Conservation (phyloP, 2,888 invertebrate species). For the Carcina quercana region DNA sequence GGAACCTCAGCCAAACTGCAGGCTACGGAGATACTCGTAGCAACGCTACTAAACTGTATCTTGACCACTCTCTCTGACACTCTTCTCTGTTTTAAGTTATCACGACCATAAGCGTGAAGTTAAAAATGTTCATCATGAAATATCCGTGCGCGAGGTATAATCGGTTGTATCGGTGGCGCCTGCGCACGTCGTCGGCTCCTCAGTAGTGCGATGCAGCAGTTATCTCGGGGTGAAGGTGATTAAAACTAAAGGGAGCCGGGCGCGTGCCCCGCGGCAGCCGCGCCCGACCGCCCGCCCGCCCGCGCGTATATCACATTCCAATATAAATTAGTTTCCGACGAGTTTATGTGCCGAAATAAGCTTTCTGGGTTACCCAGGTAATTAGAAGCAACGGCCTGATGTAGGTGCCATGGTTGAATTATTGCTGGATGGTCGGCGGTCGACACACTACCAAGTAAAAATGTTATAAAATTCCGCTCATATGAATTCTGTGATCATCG, state of each 20-base stretch:
- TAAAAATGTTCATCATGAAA: too few species aligned
- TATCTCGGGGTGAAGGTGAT: constrained; percentile 34
- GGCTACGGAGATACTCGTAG: too few species aligned
- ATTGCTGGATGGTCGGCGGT: too few species aligned
- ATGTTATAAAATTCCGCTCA: too few species aligned
- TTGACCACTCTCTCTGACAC: too few species aligned
- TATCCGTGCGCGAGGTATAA: too few species aligned
- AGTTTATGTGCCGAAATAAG: constrained; percentile 61
- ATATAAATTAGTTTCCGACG: constrained; percentile 69
- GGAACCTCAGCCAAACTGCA: too few species aligned
- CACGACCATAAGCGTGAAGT: too few species aligned
- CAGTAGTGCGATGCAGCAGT: constrained; percentile 56
- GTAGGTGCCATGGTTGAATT: constrained; percentile 2
- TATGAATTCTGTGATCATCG: too few species aligned
- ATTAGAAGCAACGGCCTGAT: constrained; percentile 37
- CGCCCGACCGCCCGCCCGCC: constrained; percentile 35
- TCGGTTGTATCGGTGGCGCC: constrained; percentile 38
- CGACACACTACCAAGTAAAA: too few species aligned
- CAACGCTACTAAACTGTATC: too few species aligned
- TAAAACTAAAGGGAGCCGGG: constrained; percentile 6
- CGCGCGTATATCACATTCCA: constrained; percentile 70
- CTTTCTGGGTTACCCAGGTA: constrained; percentile 37
- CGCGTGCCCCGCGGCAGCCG: constrained; percentile 29
- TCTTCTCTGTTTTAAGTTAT: too few species aligned
- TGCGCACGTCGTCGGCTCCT: constrained; percentile 24